A percentile compares a stretch with the other conserved stretches of the same genome.
Evolutionary conservation across 2,113 vertebrate genomes (phyloP).

Genomic region (Alces alces): DNA sequence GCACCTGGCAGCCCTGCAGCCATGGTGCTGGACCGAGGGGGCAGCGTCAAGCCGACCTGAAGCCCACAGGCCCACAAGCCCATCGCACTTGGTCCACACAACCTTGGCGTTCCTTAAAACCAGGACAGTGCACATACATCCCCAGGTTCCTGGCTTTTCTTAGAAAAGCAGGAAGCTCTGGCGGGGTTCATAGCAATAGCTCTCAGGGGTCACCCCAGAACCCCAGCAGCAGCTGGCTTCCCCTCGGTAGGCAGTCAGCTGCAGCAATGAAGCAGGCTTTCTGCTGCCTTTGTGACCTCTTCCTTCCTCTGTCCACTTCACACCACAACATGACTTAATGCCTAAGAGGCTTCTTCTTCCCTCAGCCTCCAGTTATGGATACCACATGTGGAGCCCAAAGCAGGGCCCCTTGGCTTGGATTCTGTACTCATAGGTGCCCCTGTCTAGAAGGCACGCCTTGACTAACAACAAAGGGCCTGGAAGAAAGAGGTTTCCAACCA

Average conservation of each 20-base stretch:
- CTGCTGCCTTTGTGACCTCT: neutral
- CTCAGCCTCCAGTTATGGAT: neutral
- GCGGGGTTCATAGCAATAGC: rapidly evolving
- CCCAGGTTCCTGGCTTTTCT: neutral
- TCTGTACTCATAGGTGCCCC: neutral
- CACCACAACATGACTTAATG: neutral
- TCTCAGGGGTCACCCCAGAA: neutral
- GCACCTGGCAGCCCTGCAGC: neutral
- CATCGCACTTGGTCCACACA: neutral
- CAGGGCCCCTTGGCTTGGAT: neutral
- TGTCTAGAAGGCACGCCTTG: neutral
- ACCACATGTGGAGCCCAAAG: neutral
- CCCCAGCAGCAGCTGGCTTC: too few relatives aligned
- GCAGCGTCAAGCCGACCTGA: too few relatives aligned
- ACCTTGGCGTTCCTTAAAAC: neutral
- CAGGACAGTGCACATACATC: neutral
- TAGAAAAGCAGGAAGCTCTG: neutral
- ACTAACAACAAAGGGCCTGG: neutral
- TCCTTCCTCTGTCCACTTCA: neutral
- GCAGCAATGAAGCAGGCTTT: neutral
- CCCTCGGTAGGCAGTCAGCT: neutral
- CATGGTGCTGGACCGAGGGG: neutral
- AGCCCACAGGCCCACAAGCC: too few relatives aligned
- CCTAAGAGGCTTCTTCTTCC: neutral
- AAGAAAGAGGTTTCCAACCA: neutral